These are phyloP conservation scores for Dolichopus griseipennis DNA, from an alignment of 2,888 invertebrate species.

Conservation along the genomic window DNA sequence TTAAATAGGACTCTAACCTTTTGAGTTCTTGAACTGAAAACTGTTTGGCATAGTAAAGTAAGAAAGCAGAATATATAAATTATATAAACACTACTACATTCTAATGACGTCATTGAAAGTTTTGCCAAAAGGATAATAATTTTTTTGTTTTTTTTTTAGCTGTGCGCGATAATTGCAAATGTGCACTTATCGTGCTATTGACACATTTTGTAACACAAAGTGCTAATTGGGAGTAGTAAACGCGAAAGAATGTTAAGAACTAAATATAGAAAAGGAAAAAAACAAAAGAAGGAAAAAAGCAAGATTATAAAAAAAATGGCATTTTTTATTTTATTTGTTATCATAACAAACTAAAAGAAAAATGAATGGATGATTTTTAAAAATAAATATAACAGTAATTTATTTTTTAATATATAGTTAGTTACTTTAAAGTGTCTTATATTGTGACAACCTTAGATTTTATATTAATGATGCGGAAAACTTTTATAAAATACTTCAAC, in stretches of 20 bases:
- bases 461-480: too few species aligned
- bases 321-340: too few species aligned
- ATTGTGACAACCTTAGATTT: too few species aligned
- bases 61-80: background rate
- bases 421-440: too few species aligned
- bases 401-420: too few species aligned
- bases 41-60: background rate
- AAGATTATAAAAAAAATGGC: too few species aligned
- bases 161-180: background rate
- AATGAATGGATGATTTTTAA: too few species aligned
- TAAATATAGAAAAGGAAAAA: background rate
- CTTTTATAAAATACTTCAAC: too few species aligned
- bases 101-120: background rate
- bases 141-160: background rate
- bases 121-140: background rate
- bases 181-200: conserved; percentile 1
- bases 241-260: background rate
- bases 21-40: background rate
- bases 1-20: background rate
- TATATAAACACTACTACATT: background rate
- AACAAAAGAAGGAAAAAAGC: background rate
- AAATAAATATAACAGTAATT: too few species aligned
- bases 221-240: background rate
- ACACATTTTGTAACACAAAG: background rate
- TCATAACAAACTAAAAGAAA: too few species aligned